Base-by-base conservation (phyloP, 1,140 invertebrate species). In the Danaus melanippus region DNA sequence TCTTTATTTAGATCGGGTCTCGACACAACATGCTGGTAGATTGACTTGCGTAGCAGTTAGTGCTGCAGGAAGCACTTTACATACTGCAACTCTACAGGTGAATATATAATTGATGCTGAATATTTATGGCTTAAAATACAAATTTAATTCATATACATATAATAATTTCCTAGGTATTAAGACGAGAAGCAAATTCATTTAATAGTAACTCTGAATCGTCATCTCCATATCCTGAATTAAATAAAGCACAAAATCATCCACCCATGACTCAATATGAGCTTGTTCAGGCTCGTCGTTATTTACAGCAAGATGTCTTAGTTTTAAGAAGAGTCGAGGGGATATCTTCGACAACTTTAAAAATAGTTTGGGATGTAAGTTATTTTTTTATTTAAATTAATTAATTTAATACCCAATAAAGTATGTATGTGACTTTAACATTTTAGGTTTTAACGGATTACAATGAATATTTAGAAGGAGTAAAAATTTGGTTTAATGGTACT, bases 381-480 rank as follows among this genome's bases (percentile, higher is more conserved):
- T 53, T 57, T 15, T 59, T 46, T 42, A 43, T 12, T 48, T 42
- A 44, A 12, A 45, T 46, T 54, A 21, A 39, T 53, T 47, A 15
- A 52, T 42, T 2, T 58, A 17, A 55, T 21, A 10, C 46, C 40
- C 6, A 32, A 32, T 32, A 32, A 32, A 32, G 21, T 8, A 32
- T 32, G 21, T 32, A 7, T 32, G 21, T 32, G 6, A 32, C 21
- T 32, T 32, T 32, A 32, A 9, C 8, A 12, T 79, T 81, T 62
- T 58, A 87, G 80, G 76, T 87, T 8, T 59, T 85, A 62, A 88
- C 84, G 15, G 86, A 88, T 67, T 88, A 88, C 59, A 87, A 87
- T 45, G 88, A 90, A 76, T 90, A 90, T 66, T 89, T 97, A 0
- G 95, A 98, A 88, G 97, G 97, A 9, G 93, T 97, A 12, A 97